Evolutionary conservation across 1,140 invertebrate genomes (phyloP).

Genomic region (Lethocerus indicus): DNA sequence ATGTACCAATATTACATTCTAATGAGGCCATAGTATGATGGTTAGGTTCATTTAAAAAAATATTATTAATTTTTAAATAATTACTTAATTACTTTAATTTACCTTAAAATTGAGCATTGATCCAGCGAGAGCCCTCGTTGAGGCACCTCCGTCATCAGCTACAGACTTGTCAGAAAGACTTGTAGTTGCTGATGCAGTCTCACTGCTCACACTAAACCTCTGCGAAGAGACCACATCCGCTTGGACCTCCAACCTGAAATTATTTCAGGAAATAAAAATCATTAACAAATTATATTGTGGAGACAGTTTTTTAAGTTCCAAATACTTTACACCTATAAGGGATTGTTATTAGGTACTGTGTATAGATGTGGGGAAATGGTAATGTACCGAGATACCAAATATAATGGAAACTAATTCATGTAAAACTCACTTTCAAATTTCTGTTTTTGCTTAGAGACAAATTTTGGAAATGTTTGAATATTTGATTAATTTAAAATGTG

Average conservation of each 20-base stretch:
- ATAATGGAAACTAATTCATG: background rate
- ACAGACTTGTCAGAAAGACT: slow-evolving; percentile 50
- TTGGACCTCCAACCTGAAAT: slow-evolving; percentile 49
- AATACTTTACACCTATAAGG: background rate
- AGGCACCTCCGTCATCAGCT: slow-evolving; percentile 48
- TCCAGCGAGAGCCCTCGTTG: slow-evolving; percentile 56
- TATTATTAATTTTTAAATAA: no score
- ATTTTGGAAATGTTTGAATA: no score
- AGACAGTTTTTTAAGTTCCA: background rate
- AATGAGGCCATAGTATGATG: no score
- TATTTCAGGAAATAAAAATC: background rate
- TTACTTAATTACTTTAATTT: no score
- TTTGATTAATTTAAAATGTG: no score
- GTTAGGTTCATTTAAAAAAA: no score
- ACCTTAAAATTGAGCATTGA: slow-evolving; percentile 56
- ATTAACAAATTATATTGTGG: background rate
- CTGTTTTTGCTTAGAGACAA: background rate
- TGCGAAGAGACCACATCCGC: slow-evolving; percentile 54
- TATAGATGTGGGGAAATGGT: background rate
- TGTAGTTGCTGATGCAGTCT: slow-evolving; percentile 47
- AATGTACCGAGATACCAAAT: background rate
- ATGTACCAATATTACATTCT: no score
- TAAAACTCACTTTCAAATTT: background rate
- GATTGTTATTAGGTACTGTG: background rate
- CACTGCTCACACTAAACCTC: slow-evolving; percentile 52